phyloP scores from a whole-genome alignment of 2,888 invertebrate species.

The Tethea ocularis region DNA sequence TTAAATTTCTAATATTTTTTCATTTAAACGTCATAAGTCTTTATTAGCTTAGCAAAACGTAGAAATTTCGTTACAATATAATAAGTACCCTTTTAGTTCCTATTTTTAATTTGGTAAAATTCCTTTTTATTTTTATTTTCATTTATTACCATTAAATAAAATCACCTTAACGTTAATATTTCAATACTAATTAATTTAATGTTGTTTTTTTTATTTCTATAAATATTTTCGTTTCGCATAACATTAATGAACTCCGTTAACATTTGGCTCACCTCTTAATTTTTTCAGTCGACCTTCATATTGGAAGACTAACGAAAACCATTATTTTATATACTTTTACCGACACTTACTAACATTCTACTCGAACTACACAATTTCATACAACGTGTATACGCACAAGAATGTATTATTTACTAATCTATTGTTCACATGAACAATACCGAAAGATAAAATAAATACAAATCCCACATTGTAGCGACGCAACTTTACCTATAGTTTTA shows the following conservation, averaged over 20 bases:
- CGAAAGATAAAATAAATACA: not conserved
- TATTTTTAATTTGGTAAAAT: conserved; percentile 54
- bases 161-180: conserved; percentile 34
- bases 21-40: conserved; percentile 39
- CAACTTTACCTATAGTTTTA: not conserved
- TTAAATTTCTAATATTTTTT: conserved; percentile 26
- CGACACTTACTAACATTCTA: conserved; percentile 32
- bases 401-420: conserved; percentile 12
- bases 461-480: not conserved
- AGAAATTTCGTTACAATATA: conserved; percentile 51
- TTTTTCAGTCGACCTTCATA: conserved; percentile 69
- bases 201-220: conserved; percentile 33
- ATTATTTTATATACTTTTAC: conserved; percentile 28
- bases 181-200: conserved; percentile 29
- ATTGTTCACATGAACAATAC: not conserved
- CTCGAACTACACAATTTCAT: conserved; percentile 54
- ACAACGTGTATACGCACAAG: conserved; percentile 63
- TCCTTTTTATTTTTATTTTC: conserved; percentile 36
- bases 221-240: conserved; percentile 54
- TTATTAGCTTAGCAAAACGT: conserved; percentile 56
- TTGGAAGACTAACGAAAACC: conserved; percentile 73
- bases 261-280: conserved; percentile 60
- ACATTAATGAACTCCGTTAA: conserved; percentile 63
- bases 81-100: conserved; percentile 61
- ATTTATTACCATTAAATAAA: conserved; percentile 36